Percentiles rank a stretch among this genome's conserved stretches.
Conservation (phyloP, 2,113 vertebrate genomes). For the Sprattus sprattus region DNA sequence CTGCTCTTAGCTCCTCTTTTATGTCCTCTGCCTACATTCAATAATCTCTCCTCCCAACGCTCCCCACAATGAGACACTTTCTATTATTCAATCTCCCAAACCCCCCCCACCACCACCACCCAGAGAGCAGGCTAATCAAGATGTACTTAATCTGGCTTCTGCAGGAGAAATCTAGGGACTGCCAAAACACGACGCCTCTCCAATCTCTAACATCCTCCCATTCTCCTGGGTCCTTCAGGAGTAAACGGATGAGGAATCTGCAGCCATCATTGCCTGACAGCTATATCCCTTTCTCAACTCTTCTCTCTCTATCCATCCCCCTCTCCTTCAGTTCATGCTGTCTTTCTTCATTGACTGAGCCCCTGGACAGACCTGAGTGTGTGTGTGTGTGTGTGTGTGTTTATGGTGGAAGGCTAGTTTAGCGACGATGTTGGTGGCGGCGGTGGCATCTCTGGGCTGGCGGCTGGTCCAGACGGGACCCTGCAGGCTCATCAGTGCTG, state of each 20-base stretch:
- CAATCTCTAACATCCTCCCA: conserved; percentile 50
- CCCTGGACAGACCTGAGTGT: too few relatives aligned
- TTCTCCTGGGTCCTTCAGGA: conserved; percentile 57
- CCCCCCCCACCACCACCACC: conserved; percentile 11
- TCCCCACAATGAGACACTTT: conserved; percentile 57
- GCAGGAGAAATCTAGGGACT: conserved; percentile 43
- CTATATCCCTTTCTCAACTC: neutral
- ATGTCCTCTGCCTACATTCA: conserved; percentile 58
- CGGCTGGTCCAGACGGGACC: too few relatives aligned
- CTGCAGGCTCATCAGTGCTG: too few relatives aligned
- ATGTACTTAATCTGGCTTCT: conserved; percentile 64
- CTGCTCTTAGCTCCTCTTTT: conserved; percentile 62
- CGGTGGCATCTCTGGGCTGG: too few relatives aligned
- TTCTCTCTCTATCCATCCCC: neutral
- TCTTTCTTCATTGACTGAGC: too few relatives aligned
- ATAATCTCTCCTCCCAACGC: conserved; percentile 51
- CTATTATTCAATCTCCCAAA: conserved; percentile 18
- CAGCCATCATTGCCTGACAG: too few relatives aligned
- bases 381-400: too few relatives aligned
- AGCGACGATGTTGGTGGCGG: too few relatives aligned
- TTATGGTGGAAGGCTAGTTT: too few relatives aligned
- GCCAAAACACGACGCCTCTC: conserved; percentile 45
- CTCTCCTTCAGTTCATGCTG: neutral
- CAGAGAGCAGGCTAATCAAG: conserved; percentile 51
- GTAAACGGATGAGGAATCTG: conserved; percentile 33